Conservation (phyloP, 2,888 invertebrate species). For the Sphaeridia pumilis region DNA sequence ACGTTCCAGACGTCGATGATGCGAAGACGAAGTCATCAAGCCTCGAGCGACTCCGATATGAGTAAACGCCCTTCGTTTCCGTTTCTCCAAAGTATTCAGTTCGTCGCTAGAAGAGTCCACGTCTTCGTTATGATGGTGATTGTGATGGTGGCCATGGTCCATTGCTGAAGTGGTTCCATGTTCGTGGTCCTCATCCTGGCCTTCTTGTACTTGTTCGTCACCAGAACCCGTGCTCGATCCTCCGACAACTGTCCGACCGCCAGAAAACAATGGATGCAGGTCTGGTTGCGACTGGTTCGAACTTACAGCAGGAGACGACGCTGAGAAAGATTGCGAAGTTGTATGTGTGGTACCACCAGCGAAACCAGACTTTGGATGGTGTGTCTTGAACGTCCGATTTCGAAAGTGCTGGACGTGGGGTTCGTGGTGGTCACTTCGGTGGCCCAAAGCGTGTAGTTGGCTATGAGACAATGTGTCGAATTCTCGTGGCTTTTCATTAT, state of each 20-base stretch:
- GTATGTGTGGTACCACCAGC: constrained; percentile 5
- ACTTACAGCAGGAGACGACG: constrained; percentile 2
- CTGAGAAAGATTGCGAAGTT: not conserved
- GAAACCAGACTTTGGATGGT: constrained; percentile 15
- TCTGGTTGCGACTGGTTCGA: constrained; percentile 12
- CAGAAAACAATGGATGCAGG: constrained; percentile 7
- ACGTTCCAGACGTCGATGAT: no score
- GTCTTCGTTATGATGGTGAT: no score
- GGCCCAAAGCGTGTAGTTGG: no score
- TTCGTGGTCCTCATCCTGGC: no score
- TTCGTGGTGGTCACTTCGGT: not conserved
- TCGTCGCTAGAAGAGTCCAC: no score
- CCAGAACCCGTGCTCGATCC: not conserved
- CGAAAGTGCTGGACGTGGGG: constrained; percentile 2
- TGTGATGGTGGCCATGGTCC: no score
- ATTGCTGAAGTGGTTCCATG: no score
- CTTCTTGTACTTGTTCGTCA: not conserved
- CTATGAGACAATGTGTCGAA: not conserved
- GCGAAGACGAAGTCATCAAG: no score
- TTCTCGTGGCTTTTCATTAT: not conserved
- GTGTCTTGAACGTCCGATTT: constrained; percentile 12
- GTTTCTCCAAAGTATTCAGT: no score
- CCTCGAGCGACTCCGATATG: no score
- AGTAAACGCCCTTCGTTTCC: no score
- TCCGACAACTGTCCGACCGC: not conserved